Percentiles rank a stretch among this genome's conserved stretches.
phyloP scores from a whole-genome alignment of 2,888 invertebrate species.

The Acleris sparsana region DNA sequence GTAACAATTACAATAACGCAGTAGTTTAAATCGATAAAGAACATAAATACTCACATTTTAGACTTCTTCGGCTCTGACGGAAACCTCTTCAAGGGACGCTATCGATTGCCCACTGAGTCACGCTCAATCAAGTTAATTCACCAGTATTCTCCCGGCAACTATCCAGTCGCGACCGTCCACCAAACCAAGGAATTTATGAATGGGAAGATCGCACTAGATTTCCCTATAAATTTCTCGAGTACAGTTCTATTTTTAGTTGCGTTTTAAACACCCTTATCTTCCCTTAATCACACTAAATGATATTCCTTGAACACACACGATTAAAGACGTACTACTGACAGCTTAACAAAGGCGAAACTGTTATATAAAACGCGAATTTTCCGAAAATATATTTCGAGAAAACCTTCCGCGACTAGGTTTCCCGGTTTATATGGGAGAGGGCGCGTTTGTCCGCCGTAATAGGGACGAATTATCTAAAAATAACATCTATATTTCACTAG shows the following conservation, averaged over 20 bases:
- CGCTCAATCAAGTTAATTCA: slow-evolving; percentile 9
- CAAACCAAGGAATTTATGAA: slow-evolving; percentile 77
- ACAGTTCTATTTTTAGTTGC: slow-evolving; percentile 68
- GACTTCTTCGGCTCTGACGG: slow-evolving; percentile 4
- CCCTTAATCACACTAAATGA: slow-evolving; percentile 39
- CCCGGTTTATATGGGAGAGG: slow-evolving; percentile 78
- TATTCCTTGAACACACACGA: slow-evolving; percentile 50
- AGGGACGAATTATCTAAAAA: slow-evolving; percentile 79
- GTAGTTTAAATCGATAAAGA: background rate
- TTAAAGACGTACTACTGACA: slow-evolving; percentile 45
- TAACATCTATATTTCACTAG: slow-evolving; percentile 50
- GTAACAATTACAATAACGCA: background rate
- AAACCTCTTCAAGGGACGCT: slow-evolving; percentile 26
- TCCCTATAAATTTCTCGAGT: slow-evolving; percentile 59
- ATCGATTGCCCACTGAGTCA: slow-evolving; percentile 27
- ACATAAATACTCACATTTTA: slow-evolving; percentile 31
- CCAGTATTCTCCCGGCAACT: slow-evolving; percentile 5
- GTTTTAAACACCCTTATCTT: slow-evolving; percentile 44
- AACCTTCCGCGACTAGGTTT: slow-evolving; percentile 74
- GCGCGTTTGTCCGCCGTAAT: slow-evolving; percentile 72
- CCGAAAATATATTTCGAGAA: slow-evolving; percentile 69
- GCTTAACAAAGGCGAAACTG: slow-evolving; percentile 48
- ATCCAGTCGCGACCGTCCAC: slow-evolving; percentile 62
- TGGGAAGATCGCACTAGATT: slow-evolving; percentile 65
- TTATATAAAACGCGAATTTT: slow-evolving; percentile 63